Base-by-base conservation (phyloP, 2,888 invertebrate genomes). In the Cephus rjabovi region DNA sequence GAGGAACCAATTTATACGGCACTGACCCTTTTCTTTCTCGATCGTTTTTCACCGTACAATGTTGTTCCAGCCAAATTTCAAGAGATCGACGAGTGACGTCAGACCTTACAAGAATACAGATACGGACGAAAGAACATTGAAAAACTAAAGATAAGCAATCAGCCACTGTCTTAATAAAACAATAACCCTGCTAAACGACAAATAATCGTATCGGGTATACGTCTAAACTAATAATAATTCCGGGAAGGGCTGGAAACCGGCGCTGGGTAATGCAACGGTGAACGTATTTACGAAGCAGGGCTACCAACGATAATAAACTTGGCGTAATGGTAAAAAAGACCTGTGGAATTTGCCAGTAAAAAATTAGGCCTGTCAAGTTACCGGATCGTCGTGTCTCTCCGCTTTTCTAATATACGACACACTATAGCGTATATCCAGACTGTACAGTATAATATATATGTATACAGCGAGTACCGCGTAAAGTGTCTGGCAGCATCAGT, bases 271-370 rank as follows among this genome's bases (percentile, higher is more conserved):
- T 6, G 15, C 56, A 56, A 56, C 56, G 56, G 56, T 56, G 23
- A 6, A 56, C 56, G 56, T 23, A 56, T 6, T 9, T 71, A 71
- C 71, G 23, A 31, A 71, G 1, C 34, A 12, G 31, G 9, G 3
- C 0, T 34, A 34, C 12, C 71, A 11, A 4, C 71, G 4, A 31
- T 4, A 71, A 33, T n/a, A 12, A 56, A 15, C 71, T 31, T 34
- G 71, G 71, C 71, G 71, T 6, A 12, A 12, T 33, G 71, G 71
- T 71, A n/a, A 71, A 56, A 56, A 23, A 30, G 34, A 31, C 23
- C 71, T 71, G 31, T 71, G 71, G 71, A 71, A 71, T 71, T 71
- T 71, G 12, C 23, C 71, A 33, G 33, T 71, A 71, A 71, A 71
- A 56, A 71, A 71, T 34, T 31, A 71, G 31, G 12, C 71, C 71